Conservation (phyloP, 1,140 invertebrate species). For the Plodia interpunctella region DNA sequence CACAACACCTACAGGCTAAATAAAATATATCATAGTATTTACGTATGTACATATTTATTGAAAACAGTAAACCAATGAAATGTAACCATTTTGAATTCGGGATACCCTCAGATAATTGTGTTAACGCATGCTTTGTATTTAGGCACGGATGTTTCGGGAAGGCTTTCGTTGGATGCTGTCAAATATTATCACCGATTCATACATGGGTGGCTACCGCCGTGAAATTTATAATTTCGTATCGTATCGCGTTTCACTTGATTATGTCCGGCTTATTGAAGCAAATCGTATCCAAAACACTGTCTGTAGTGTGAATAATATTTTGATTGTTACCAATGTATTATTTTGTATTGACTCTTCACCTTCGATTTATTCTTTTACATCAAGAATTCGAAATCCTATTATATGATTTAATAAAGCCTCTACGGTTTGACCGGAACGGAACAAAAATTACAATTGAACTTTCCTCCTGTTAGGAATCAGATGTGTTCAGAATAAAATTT, state of each 20-base stretch:
- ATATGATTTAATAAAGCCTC: conserved; percentile 10
- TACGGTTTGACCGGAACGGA: conserved; percentile 18
- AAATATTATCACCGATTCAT: conserved; percentile 33
- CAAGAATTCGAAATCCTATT: conserved; percentile 2
- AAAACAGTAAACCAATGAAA: no score
- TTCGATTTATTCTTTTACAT: conserved; percentile 7
- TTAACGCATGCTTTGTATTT: conserved; percentile 2
- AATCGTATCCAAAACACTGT: conserved; percentile 21
- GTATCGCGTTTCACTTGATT: conserved; percentile 25
- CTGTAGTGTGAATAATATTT: conserved; percentile 21
- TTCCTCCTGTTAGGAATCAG: conserved; percentile 10
- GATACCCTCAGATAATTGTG: background rate
- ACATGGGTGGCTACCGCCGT: conserved; percentile 30
- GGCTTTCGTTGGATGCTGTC: conserved; percentile 20
- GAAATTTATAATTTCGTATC: conserved; percentile 57
- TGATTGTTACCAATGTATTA: conserved; percentile 21
- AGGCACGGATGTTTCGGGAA: background rate
- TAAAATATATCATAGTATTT: no score
- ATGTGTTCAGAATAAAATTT: conserved; percentile 16
- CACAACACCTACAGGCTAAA: no score
- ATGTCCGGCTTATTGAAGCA: conserved; percentile 23
- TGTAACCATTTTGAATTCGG: background rate
- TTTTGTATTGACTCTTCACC: conserved; percentile 2
- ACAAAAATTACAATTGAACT: conserved; percentile 21
- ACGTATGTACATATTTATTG: no score